phyloP scores from a whole-genome alignment of 2,888 invertebrate species.

The Netelia fuscicornis region DNA sequence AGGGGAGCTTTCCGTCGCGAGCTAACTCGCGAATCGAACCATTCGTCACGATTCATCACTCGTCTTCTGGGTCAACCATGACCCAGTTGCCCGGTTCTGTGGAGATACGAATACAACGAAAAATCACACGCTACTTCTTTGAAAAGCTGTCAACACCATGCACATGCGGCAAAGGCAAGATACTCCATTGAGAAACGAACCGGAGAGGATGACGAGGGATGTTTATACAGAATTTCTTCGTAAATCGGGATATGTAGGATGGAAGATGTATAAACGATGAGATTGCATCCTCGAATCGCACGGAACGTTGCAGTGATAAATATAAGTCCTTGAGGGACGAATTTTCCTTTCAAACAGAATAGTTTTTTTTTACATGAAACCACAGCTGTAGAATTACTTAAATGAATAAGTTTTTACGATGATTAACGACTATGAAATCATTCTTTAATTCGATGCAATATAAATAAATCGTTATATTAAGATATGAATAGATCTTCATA shows the following conservation, averaged over 20 bases:
- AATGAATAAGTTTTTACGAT: not conserved
- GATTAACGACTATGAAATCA: not conserved
- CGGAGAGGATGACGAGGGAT: slow-evolving; percentile 8
- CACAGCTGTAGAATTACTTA: not conserved
- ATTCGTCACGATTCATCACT: slow-evolving; percentile 56
- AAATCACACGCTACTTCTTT: slow-evolving; percentile 18
- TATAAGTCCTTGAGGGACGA: not conserved
- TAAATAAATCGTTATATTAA: not conserved
- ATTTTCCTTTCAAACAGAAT: not conserved
- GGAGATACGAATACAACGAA: slow-evolving; percentile 5
- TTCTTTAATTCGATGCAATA: too few species aligned
- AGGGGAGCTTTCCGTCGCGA: not conserved
- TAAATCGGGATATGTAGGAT: not conserved
- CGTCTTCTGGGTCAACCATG: slow-evolving; percentile 45
- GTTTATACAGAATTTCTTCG: slow-evolving; percentile 12
- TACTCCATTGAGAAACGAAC: not conserved
- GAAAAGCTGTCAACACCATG: slow-evolving; percentile 21
- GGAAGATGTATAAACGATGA: not conserved
- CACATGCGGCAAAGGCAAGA: slow-evolving; percentile 5
- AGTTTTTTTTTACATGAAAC: not conserved
- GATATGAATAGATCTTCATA: not conserved
- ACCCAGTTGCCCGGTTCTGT: slow-evolving; percentile 39
- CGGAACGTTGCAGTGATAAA: not conserved
- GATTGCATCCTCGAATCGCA: not conserved
- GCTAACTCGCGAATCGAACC: slow-evolving; percentile 41